These are phyloP conservation scores for Genyomyrus donnyi DNA, from an alignment of 2,113 vertebrate species.

Conservation along the genomic window DNA sequence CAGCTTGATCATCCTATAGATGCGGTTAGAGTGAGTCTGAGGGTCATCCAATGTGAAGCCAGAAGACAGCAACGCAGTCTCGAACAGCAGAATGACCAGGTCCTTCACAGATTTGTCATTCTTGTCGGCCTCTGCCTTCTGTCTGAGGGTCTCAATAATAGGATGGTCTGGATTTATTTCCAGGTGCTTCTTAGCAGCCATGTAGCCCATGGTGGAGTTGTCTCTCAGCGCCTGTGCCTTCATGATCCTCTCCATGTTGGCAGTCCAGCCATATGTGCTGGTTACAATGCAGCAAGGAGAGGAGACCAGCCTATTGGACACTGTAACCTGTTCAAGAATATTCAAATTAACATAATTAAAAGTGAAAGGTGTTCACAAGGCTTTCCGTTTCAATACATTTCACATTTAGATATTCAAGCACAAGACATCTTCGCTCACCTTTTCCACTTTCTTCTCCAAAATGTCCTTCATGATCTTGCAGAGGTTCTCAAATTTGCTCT, in stretches of 20 bases:
- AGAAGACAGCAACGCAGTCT: slow-evolving; percentile 70
- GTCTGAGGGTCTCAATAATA: slow-evolving; percentile 70
- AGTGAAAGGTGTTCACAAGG: background rate
- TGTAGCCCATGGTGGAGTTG: slow-evolving; percentile 77
- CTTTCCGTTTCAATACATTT: background rate
- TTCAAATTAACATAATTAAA: background rate
- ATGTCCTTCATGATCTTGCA: slow-evolving; percentile 82
- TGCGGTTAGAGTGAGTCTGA: slow-evolving; percentile 75
- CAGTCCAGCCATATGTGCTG: slow-evolving; percentile 72
- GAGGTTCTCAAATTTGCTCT: slow-evolving; percentile 69
- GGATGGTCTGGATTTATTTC: slow-evolving; percentile 71
- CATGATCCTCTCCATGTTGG: slow-evolving; percentile 82
- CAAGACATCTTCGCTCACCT: slow-evolving; percentile 46
- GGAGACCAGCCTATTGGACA: slow-evolving; percentile 70
- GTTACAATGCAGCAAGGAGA: slow-evolving; percentile 68
- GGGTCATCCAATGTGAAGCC: slow-evolving; percentile 76
- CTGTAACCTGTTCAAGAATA: slow-evolving; percentile 55
- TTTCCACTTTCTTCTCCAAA: slow-evolving; percentile 76
- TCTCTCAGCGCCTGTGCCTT: slow-evolving; percentile 70
- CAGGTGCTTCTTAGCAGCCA: slow-evolving; percentile 76
- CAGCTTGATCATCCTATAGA: slow-evolving; percentile 61
- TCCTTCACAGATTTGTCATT: slow-evolving; percentile 80
- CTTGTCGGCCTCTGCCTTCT: slow-evolving; percentile 76
- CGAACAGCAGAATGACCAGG: slow-evolving; percentile 70
- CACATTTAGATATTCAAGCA: background rate